These are phyloP conservation scores for Brachionus asplanchnoidis DNA, from an alignment of 1,140 invertebrate species.

Conservation along the genomic window DNA sequence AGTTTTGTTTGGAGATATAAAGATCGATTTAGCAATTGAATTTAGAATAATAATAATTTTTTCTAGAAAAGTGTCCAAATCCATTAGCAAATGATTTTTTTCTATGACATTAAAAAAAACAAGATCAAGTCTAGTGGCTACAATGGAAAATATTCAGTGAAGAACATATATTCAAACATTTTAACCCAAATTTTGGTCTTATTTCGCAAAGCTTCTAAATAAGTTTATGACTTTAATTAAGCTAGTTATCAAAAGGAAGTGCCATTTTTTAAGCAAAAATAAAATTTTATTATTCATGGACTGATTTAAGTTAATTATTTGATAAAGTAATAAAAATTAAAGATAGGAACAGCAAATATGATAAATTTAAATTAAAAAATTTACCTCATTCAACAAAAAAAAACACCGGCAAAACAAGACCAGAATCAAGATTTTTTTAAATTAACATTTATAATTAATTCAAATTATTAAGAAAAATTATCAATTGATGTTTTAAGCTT, in stretches of 20 bases:
- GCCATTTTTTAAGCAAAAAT: not conserved
- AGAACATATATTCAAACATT: not conserved
- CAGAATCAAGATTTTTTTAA: too few species aligned
- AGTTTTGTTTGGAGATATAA: not conserved
- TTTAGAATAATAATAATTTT: not conserved
- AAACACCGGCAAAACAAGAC: too few species aligned
- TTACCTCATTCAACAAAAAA: too few species aligned
- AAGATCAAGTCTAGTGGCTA: not conserved
- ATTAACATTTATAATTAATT: too few species aligned
- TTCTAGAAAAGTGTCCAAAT: slow-evolving; percentile 8
- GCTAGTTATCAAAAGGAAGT: not conserved
- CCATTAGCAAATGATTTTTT: not conserved
- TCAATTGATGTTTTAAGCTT: too few species aligned
- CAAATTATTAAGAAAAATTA: too few species aligned
- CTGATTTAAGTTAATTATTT: not conserved
- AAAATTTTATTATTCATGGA: too few species aligned
- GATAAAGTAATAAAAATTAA: not conserved
- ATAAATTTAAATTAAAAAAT: too few species aligned
- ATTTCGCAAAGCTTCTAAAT: not conserved
- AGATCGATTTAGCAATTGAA: not conserved
- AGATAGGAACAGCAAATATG: too few species aligned
- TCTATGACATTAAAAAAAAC: not conserved
- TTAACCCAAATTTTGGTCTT: not conserved
- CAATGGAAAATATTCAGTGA: not conserved
- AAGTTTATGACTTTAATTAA: not conserved